phyloP scores from a whole-genome alignment of 1,140 invertebrate species.

The Cardiocondyla obscurior region DNA sequence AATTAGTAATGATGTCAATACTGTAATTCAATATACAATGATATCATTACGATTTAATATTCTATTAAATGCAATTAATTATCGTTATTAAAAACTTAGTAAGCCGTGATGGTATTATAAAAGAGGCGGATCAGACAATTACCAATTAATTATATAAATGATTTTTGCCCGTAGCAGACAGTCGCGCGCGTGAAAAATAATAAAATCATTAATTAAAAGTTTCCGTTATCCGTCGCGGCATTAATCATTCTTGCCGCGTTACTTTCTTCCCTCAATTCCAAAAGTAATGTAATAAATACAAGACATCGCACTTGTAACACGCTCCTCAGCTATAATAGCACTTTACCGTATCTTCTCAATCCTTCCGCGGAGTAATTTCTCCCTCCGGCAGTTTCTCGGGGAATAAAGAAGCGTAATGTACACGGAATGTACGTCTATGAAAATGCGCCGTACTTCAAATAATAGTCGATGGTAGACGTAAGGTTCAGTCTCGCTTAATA shows the following conservation, averaged over 20 bases:
- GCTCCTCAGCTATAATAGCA: conserved; percentile 34
- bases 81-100: neutral
- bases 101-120: neutral
- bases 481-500: conserved; percentile 39
- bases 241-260: neutral
- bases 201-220: conserved; percentile 26
- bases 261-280: neutral
- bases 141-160: conserved; percentile 1
- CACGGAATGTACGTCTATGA: conserved; percentile 29
- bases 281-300: conserved; percentile 30
- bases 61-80: conserved; percentile 16
- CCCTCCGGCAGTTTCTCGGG: neutral
- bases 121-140: neutral
- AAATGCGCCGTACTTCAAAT: conserved; percentile 25
- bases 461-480: conserved; percentile 30
- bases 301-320: neutral
- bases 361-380: conserved; percentile 4
- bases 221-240: neutral
- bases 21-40: conserved; percentile 16
- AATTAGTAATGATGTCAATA: conserved; percentile 32
- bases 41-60: conserved; percentile 15
- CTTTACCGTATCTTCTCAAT: neutral
- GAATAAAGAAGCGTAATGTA: conserved; percentile 43
- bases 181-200: neutral
- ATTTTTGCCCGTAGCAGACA: neutral